Evolutionary conservation across 2,797 vertebrate species (phyloP).

Genomic region (Fistularia tabacaria): DNA sequence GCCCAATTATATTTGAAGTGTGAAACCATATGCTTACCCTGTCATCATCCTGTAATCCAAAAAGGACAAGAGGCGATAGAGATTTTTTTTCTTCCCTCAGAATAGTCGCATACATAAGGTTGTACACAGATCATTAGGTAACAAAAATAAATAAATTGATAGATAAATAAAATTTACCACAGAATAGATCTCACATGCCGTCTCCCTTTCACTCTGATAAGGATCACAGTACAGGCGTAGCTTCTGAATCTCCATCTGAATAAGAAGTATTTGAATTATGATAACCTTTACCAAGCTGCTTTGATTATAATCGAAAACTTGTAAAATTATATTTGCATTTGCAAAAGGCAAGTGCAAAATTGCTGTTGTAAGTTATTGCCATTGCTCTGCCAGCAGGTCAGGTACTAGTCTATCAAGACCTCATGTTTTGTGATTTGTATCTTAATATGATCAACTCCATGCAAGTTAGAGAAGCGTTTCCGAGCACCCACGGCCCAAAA

Average conservation of each 20-base stretch:
- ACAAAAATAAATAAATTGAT: not conserved
- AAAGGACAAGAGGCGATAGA: constrained; percentile 13
- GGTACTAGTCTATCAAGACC: too few species aligned
- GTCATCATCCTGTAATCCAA: constrained; percentile 72
- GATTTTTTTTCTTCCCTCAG: not conserved
- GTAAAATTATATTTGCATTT: too few species aligned
- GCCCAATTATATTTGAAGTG: too few species aligned
- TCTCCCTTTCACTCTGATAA: constrained; percentile 79
- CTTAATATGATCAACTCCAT: too few species aligned
- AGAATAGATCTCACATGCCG: constrained; percentile 81
- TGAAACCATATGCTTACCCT: constrained; percentile 67
- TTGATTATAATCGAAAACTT: not conserved
- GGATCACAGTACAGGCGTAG: constrained; percentile 82
- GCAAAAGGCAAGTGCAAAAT: too few species aligned
- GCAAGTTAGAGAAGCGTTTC: too few species aligned
- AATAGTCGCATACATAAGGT: not conserved
- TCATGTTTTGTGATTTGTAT: too few species aligned
- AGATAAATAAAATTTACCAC: constrained; percentile 64
- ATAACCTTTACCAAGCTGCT: not conserved
- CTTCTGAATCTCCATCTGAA: constrained; percentile 80
- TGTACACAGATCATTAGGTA: not conserved
- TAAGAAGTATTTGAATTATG: not conserved
- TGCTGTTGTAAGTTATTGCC: too few species aligned
- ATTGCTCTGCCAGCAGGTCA: too few species aligned
- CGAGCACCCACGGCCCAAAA: too few species aligned